Evolutionary conservation across 1,140 invertebrate genomes (phyloP), one percentile per base, ranked within the genome.

Genomic region (Cyphomyrmex costatus): DNA sequence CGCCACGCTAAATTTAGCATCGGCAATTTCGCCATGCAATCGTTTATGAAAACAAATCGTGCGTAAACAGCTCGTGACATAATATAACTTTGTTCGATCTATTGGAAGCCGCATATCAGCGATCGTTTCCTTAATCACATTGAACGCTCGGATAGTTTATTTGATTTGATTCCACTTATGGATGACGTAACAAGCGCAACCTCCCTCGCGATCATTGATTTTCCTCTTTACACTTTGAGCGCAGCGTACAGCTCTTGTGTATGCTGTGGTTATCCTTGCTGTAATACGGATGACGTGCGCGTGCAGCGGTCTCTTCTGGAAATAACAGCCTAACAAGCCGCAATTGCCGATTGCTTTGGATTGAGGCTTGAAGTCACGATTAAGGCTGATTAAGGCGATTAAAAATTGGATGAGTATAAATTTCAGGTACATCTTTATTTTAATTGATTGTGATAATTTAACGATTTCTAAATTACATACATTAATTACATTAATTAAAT

Each of bases 111-210:
- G 89, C 91, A 70, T 89, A 90, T 66, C 56, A 53, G 33, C 42
- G 85, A 83, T 90, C 90, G 90, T 90, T 91, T 84, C 60, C 88
- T 92, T 93, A 93, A 93, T 94, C 93, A 88, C 92, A 92, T 94
- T 92, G 90, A 80, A 90, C 85, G 42, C 76, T 89, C 79, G 78
- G 84, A 89, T 92, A 91, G 88, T 83, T 91, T 91, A 90, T 91
- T 89, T 87, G 88, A 93, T 92, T 90, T 90, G 88, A 92, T 93
- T 86, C 85, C 74, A 83, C 89, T 88, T 89, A 88, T 90, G 36
- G 12, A 2, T 49, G 84, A 92, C 63, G 85, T 76, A 90, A 92
- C 27, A 3, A 5, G 19, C 36, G 58, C 46, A 46, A 36, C 51
- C 63, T 56, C 84, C 12, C 51, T 53, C 77, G 73, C 53, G 78